Evolutionary conservation across 2,113 vertebrate species (phyloP).

Genomic region (Mesocricetus auratus): DNA sequence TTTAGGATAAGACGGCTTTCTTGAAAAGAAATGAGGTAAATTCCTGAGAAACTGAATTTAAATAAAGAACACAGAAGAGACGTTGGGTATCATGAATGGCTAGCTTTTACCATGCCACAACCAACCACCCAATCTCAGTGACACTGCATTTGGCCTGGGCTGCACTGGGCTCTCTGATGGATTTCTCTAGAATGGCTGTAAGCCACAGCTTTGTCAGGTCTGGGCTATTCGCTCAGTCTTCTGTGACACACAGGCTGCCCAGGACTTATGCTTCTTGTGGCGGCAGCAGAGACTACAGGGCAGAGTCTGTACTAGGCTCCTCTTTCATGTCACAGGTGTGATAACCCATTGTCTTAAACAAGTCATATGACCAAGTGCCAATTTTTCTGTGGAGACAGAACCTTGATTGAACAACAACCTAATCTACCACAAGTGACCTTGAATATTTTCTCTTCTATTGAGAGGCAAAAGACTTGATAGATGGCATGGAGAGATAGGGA

Average conservation of each 20-base stretch:
- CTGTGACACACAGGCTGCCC: not conserved
- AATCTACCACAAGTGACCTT: not conserved
- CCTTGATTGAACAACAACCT: not conserved
- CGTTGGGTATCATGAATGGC: not conserved
- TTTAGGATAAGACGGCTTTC: not conserved
- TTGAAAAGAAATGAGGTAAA: not conserved
- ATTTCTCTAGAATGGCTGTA: not conserved
- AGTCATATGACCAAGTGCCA: not conserved
- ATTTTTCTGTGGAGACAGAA: not conserved
- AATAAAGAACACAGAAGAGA: not conserved
- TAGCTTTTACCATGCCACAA: constrained; percentile 30
- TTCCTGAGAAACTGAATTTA: not conserved
- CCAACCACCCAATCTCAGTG: not conserved
- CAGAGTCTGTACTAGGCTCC: not conserved
- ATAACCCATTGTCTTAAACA: not conserved
- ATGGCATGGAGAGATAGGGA: not conserved
- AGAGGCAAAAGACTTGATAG: not conserved
- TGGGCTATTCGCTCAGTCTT: not conserved
- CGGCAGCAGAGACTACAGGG: not conserved
- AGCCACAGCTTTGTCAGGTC: not conserved
- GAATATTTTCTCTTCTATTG: not conserved
- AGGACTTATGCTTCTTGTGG: not conserved
- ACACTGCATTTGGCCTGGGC: not conserved
- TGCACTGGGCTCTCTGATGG: not conserved
- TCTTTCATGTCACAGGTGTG: not conserved